Evolutionary conservation across 2,113 vertebrate species (phyloP), one percentile per base, ranked within the genome.

Genomic region (Gymnogyps californianus): DNA sequence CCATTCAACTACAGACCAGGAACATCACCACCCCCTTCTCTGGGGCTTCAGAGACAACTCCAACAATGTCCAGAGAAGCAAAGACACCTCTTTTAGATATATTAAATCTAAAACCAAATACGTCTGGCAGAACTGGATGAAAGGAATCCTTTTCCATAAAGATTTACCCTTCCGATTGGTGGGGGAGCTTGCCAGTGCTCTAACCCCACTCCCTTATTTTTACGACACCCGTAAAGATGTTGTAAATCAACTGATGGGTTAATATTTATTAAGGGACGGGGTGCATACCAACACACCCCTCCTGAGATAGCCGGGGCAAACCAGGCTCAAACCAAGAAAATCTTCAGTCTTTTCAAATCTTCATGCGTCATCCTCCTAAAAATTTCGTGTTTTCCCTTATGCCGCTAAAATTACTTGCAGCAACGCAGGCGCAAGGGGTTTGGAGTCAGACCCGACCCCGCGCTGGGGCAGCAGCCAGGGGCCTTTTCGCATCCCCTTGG

Each of bases 361-460:
- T 84, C 18, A 6, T 0, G 1, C 2, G 1, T 62, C 64, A 19
- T 12, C 32, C 52, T 83, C 34, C 46, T 11, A 40, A 90, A 67
- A 69, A 40, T 61, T 3, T 3, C 14, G 7, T 21, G 42, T 44
- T 81, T 74, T 31, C 32, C 51, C 20, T 62, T n/a, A 25, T 7
- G 19, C 66, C 4, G 3, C 66, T 65, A 32, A 74, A 81, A 65
- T 65, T 20, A 36, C 32, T 44, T 26, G 34, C 14, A 55, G 55
- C 40, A 22, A 26, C 0, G 1, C 9, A 21, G n/a, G 42, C 10
- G 7, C 2, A 5, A 70, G 49, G 66, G 49, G 32, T 32, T 70
- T 44, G 64, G 57, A 31, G 57, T 34, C 49, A n/a, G 28, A 22
- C 26, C 61, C 2, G 16, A 13, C 47, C 26, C 36, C 10, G 3